A percentile compares a stretch with the other conserved stretches of the same genome.
Conservation (phyloP, 2,888 invertebrate genomes). For the Lasioglossum oenotherae region DNA sequence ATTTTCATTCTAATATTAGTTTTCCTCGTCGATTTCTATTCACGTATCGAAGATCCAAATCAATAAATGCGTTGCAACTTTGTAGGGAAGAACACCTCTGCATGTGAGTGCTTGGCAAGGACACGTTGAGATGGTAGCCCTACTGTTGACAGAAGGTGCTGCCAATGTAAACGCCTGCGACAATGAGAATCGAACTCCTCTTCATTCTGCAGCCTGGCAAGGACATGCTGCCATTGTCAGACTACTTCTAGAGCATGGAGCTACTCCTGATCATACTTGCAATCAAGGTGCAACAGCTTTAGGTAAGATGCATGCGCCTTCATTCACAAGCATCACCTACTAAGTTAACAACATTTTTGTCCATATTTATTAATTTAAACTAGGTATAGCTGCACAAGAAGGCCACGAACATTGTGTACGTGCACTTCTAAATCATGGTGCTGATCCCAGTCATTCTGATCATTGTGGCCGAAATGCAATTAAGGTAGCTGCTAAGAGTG, state of each 20-base stretch:
- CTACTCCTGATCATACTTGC: slow-evolving; percentile 94
- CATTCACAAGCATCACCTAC: neutral
- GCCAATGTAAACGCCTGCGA: slow-evolving; percentile 95
- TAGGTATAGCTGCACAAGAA: slow-evolving; percentile 97
- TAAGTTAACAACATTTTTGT: neutral
- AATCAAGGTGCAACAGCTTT: slow-evolving; percentile 98
- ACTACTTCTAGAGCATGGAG: slow-evolving; percentile 91
- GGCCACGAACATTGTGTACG: slow-evolving; percentile 97
- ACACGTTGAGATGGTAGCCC: slow-evolving; percentile 95
- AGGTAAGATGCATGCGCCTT: slow-evolving; percentile 85
- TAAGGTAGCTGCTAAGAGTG: slow-evolving; percentile 95
- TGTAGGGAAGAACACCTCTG: slow-evolving; percentile 92
- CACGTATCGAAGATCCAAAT: neutral
- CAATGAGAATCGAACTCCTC: slow-evolving; percentile 93
- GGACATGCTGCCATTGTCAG: slow-evolving; percentile 94
- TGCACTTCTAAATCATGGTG: slow-evolving; percentile 92
- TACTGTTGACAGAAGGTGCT: slow-evolving; percentile 92
- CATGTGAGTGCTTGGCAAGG: slow-evolving; percentile 98
- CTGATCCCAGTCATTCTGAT: slow-evolving; percentile 94
- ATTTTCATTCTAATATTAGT: neutral
- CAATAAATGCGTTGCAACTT: slow-evolving; percentile 1
- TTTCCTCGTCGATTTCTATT: neutral
- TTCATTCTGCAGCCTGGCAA: slow-evolving; percentile 98
- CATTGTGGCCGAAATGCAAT: slow-evolving; percentile 94
- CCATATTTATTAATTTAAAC: slow-evolving; percentile 54